Conservation (phyloP, 2,113 vertebrate species). For the Sphaerodactylus townsendi region DNA sequence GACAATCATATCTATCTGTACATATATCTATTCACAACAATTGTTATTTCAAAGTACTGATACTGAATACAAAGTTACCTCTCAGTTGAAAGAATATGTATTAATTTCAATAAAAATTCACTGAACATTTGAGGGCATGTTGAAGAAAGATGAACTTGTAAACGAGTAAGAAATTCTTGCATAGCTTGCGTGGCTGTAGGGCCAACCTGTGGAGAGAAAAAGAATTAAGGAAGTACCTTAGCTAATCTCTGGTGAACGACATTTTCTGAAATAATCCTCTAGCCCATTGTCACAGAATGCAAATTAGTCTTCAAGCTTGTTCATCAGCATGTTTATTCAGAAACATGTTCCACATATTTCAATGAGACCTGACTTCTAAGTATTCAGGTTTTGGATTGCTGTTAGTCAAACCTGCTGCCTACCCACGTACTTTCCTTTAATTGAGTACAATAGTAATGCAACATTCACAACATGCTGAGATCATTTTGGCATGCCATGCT, state of each 20-base stretch:
- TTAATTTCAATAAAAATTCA: slow-evolving; percentile 95
- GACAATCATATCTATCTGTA: no score
- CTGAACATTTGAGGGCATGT: slow-evolving; percentile 97
- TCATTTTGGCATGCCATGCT: background rate
- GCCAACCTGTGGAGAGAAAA: slow-evolving; percentile 81
- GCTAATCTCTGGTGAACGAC: background rate
- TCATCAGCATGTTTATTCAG: background rate
- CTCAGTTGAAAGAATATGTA: slow-evolving; percentile 97
- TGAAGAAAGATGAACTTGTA: slow-evolving; percentile 97
- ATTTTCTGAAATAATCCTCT: background rate
- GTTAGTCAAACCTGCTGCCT: background rate
- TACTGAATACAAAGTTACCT: slow-evolving; percentile 76
- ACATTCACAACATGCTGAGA: background rate
- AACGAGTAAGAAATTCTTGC: slow-evolving; percentile 95
- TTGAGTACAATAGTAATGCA: background rate
- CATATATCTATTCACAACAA: background rate
- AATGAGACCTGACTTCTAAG: background rate
- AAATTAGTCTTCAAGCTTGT: background rate
- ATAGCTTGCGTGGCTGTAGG: slow-evolving; percentile 99
- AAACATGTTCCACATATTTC: background rate
- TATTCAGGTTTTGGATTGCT: background rate
- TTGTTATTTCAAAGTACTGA: background rate
- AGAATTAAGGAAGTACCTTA: slow-evolving; percentile 16
- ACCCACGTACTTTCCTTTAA: background rate
- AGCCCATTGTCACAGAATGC: background rate